Evolutionary conservation across 2,888 invertebrate species (phyloP).

Genomic region (Drosophila algonquin): DNA sequence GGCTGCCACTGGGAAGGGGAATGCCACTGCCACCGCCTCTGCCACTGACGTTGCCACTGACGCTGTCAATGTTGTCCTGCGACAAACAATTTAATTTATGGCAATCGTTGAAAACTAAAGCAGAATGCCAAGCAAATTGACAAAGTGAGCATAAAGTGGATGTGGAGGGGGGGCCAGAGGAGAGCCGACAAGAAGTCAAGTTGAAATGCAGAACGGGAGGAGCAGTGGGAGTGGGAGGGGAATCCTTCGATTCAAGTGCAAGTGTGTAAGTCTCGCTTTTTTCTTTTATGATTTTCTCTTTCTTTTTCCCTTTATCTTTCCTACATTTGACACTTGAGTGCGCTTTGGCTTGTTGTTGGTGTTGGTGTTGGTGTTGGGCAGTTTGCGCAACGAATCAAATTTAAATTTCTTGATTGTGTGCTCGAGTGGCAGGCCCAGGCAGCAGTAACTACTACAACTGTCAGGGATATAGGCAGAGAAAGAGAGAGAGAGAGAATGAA

Average conservation of each 20-base stretch:
- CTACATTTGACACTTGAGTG: constrained; percentile 78
- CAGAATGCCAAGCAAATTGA: constrained; percentile 68
- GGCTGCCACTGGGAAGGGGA: constrained; percentile 30
- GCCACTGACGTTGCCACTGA: constrained; percentile 32
- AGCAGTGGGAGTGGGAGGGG: constrained; percentile 13
- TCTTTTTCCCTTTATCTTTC: constrained; percentile 38
- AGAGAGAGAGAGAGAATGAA: constrained; percentile 8
- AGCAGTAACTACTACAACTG: constrained; percentile 50
- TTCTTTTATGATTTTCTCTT: background rate
- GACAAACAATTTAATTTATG: constrained; percentile 81
- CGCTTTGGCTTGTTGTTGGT: constrained; percentile 49
- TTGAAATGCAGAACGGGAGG: constrained; percentile 43
- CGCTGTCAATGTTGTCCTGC: constrained; percentile 59
- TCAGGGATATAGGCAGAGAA: background rate
- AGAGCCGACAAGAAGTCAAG: constrained; percentile 32
- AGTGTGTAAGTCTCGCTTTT: constrained; percentile 8
- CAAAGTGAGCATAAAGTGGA: constrained; percentile 55
- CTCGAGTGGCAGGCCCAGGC: constrained; percentile 72
- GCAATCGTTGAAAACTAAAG: constrained; percentile 74
- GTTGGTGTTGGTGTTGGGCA: constrained; percentile 58
- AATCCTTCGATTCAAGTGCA: constrained; percentile 62
- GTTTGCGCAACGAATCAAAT: constrained; percentile 80
- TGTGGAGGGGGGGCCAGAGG: constrained; percentile 25
- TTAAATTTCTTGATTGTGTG: constrained; percentile 80
- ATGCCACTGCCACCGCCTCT: constrained; percentile 28